Evolutionary conservation across 1,140 invertebrate species (phyloP), one percentile per base, ranked within the genome.

Genomic region (Acromyrmex echinatior): DNA sequence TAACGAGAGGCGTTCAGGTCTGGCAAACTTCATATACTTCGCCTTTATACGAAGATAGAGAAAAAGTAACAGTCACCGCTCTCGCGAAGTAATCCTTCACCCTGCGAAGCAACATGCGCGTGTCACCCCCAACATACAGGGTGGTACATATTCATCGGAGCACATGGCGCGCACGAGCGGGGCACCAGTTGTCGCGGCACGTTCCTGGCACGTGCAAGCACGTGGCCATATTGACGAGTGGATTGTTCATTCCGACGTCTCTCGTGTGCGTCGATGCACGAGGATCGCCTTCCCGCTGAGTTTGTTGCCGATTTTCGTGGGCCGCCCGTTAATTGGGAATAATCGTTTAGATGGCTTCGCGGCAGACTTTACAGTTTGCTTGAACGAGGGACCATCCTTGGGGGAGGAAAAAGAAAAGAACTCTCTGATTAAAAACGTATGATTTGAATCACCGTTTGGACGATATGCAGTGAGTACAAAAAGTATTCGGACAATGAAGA

Each of bases 161-260:
- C 94, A 95, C 94, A 94, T 94, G 94, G 93, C 92, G 92, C 90
- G 86, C 87, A 88, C 91, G 86, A 90, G 56, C 90, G 86, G 93
- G 91, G 93, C 93, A 94, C 94, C 94, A 94, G 94, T 95, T 94
- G 94, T 94, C 82, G 87, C 77, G 90, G 87, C 94, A 94, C 94
- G 92, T 91, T 94, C 78, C 90, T 91, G 94, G 65, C 95, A 95
- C 95, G 95, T 95, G 95, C 92, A 81, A 77, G 90, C 95, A 95
- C 95, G 94, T 94, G 94, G 91, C 92, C 53, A 39, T 65, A 68
- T 84, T 92, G 85, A 92, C 76, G 94, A 93, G 94, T 93, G 92
- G 94, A 95, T 95, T 95, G 94, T 95, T 95, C 95, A 95, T 95
- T 95, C 94, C 93, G 88, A 93, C 91, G 91, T 93, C 91, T 49